Evolutionary conservation across 2,797 vertebrate species (phyloP).

Genomic region (Delichon dasypus): DNA sequence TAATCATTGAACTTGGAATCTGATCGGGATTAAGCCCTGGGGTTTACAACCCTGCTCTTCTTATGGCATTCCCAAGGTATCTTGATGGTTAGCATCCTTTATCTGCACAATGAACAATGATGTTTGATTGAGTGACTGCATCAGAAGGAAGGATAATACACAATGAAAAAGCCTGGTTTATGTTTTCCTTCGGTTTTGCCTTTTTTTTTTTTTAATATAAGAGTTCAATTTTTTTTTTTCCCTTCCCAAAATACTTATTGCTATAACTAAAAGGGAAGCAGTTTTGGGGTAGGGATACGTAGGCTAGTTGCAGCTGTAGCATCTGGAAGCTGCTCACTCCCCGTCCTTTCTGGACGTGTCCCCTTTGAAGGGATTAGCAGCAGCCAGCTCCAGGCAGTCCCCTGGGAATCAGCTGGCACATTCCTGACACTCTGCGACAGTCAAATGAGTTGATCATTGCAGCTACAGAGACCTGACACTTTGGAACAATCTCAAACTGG

Average conservation of each 20-base stretch:
- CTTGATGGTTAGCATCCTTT: neutral
- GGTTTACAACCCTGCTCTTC: neutral
- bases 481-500: neutral
- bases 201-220: neutral
- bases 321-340: neutral
- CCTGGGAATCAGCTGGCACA: neutral
- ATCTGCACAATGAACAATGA: neutral
- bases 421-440: neutral
- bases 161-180: neutral
- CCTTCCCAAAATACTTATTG: neutral
- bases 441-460: neutral
- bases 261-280: neutral
- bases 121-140: neutral
- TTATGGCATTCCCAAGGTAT: neutral
- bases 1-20: neutral
- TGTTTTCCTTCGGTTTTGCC: neutral
- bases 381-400: neutral
- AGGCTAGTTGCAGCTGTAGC: neutral
- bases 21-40: neutral
- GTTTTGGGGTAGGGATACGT: neutral
- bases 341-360: fast-evolving
- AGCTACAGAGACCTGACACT: neutral
- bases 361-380: neutral
- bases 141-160: neutral
- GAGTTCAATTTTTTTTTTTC: neutral